Evolutionary conservation across 2,888 invertebrate species (phyloP).

Genomic region (Leptinotarsa rubiginosa): DNA sequence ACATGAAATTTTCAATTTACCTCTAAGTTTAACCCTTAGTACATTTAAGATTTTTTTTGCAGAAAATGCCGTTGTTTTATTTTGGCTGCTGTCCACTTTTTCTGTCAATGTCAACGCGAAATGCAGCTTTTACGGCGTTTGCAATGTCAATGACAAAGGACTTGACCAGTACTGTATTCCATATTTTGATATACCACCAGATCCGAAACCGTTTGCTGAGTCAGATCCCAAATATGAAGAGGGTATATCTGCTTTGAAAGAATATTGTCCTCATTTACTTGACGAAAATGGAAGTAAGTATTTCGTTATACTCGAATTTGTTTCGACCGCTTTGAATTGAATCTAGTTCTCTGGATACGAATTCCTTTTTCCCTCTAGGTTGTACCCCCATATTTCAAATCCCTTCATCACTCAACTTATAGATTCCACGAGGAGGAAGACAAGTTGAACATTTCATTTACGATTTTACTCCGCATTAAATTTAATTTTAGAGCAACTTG

Average conservation of each 20-base stretch:
- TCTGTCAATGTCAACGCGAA: neutral
- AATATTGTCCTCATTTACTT: constrained; percentile 73
- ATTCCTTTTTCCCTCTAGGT: too few species aligned
- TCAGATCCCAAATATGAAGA: constrained; percentile 46
- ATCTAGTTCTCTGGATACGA: too few species aligned
- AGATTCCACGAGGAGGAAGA: too few species aligned
- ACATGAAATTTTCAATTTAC: neutral
- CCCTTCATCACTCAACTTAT: too few species aligned
- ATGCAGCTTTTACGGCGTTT: constrained; percentile 46
- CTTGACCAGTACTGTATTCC: constrained; percentile 52
- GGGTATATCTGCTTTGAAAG: constrained; percentile 67
- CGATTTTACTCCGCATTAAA: too few species aligned
- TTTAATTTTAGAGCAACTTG: too few species aligned
- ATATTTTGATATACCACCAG: constrained; percentile 23
- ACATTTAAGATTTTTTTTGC: neutral
- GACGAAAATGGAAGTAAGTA: constrained; percentile 55
- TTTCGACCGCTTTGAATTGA: too few species aligned
- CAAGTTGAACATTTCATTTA: too few species aligned
- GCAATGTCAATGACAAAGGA: constrained; percentile 42
- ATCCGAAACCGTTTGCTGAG: constrained; percentile 55
- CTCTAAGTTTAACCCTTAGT: neutral
- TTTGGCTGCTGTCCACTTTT: neutral
- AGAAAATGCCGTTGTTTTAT: neutral
- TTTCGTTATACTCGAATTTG: neutral
- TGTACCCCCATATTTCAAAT: too few species aligned